Conservation (phyloP, 1,140 invertebrate genomes). For the Gryllus bimaculatus region DNA sequence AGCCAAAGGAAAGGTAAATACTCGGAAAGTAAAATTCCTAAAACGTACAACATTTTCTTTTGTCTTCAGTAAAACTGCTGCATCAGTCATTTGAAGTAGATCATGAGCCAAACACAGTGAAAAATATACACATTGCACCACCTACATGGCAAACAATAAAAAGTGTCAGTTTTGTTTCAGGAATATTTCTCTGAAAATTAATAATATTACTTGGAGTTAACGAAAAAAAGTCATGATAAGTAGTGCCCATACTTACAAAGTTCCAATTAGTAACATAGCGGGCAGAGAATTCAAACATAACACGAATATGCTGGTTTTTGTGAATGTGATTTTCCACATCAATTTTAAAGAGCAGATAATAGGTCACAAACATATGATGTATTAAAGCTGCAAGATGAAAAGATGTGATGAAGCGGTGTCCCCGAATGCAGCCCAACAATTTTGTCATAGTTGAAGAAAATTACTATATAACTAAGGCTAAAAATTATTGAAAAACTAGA, state of each 20-base stretch:
- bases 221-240: no score
- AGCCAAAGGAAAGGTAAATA: slow-evolving; percentile 37
- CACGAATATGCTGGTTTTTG: not conserved
- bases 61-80: not conserved
- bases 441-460: not conserved
- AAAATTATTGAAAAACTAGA: no score
- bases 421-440: not conserved
- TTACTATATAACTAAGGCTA: not conserved
- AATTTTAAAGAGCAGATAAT: not conserved
- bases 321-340: not conserved
- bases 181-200: no score
- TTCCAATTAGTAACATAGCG: not conserved
- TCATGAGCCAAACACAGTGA: not conserved
- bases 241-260: not conserved
- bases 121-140: not conserved
- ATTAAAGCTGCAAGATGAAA: not conserved
- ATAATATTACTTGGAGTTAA: no score
- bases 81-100: not conserved
- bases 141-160: not conserved
- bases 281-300: not conserved
- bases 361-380: not conserved
- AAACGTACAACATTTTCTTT: slow-evolving; percentile 29
- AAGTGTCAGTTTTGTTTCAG: no score
- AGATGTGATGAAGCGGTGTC: not conserved
- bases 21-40: slow-evolving; percentile 36